Percentiles rank a stretch among this genome's conserved stretches.
phyloP scores from a whole-genome alignment of 2,888 invertebrate species.

The Temnothorax rugatulus region DNA sequence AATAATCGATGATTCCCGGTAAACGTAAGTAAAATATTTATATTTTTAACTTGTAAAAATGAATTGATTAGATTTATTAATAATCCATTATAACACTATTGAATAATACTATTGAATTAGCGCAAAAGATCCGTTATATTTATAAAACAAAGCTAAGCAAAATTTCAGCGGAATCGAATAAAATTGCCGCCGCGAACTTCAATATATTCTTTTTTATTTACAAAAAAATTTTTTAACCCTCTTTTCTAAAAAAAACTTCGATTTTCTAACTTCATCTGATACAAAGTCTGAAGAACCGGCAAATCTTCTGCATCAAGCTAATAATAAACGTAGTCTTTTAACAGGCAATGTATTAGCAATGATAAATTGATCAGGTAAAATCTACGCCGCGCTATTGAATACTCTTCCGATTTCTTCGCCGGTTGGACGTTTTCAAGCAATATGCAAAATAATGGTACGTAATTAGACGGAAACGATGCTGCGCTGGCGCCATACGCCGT shows the following conservation, averaged over 20 bases:
- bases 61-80: neutral
- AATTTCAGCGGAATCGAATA: neutral
- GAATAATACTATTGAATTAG: neutral
- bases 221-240: neutral
- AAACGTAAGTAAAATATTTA: neutral
- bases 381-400: neutral
- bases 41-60: neutral
- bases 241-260: neutral
- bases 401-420: neutral
- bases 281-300: neutral
- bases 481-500: neutral
- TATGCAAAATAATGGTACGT: conserved; percentile 35
- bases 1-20: conserved; percentile 7
- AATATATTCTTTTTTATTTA: neutral
- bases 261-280: neutral
- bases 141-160: neutral
- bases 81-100: neutral
- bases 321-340: neutral
- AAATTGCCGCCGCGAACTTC: neutral
- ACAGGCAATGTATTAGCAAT: neutral
- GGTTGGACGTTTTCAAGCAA: conserved; percentile 2
- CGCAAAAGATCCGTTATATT: neutral
- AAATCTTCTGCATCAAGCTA: neutral
- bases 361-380: conserved; percentile 6
- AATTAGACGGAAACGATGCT: conserved; percentile 20